Evolutionary conservation across 53 echinoderm and acorn worm species (phyloP).

Genomic region (Patiria pectinifera): DNA sequence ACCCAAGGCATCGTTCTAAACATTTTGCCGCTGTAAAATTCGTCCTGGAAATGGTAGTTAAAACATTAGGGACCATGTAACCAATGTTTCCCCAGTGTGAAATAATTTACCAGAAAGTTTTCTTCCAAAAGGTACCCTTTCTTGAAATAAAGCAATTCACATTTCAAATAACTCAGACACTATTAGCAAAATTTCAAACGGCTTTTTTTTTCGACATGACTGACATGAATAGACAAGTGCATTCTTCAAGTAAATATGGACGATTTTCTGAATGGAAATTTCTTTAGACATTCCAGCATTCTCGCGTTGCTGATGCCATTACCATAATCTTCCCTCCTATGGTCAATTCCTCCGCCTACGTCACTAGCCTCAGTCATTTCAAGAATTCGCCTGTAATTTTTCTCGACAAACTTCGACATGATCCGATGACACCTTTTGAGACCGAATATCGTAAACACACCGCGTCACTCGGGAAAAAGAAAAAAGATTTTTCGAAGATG

Average conservation of each 20-base stretch:
- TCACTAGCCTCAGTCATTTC: constrained; percentile 25
- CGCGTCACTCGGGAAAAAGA: not conserved
- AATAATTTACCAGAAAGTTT: too few relatives aligned
- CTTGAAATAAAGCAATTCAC: too few relatives aligned
- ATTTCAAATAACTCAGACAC: too few relatives aligned
- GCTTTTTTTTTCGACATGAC: too few relatives aligned
- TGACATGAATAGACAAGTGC: too few relatives aligned
- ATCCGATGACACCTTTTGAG: not conserved
- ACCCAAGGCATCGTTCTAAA: too few relatives aligned
- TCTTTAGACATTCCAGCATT: not conserved
- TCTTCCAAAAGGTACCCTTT: too few relatives aligned
- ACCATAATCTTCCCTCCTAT: constrained; percentile 36
- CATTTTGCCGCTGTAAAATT: too few relatives aligned
- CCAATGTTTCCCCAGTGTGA: too few relatives aligned
- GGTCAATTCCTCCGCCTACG: constrained; percentile 20
- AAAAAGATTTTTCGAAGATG: not conserved
- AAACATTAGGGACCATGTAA: too few relatives aligned
- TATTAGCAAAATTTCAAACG: too few relatives aligned
- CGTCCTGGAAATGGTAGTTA: too few relatives aligned
- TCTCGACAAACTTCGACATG: constrained; percentile 11
- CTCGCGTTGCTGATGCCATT: not conserved
- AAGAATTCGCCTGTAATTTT: constrained; percentile 27
- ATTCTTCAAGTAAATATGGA: not conserved
- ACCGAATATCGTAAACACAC: not conserved
- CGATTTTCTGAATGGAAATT: not conserved